Conservation (phyloP, 1,140 invertebrate genomes). For the Triops longicaudatus region DNA sequence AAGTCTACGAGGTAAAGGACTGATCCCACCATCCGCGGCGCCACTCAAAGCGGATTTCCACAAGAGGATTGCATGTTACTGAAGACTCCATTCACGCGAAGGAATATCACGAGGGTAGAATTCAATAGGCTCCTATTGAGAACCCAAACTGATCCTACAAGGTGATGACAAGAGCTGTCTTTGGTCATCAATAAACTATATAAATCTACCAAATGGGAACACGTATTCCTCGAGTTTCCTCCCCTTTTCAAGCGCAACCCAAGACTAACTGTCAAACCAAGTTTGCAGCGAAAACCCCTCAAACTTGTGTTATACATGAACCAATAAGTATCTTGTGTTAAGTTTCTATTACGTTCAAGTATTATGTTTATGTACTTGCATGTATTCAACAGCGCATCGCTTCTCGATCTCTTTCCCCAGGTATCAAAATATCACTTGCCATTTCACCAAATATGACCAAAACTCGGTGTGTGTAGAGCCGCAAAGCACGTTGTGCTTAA, state of each 20-base stretch:
- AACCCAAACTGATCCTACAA: constrained; percentile 1
- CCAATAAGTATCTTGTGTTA: no score
- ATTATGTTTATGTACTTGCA: no score
- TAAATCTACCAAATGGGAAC: not conserved
- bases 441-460: no score
- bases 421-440: no score
- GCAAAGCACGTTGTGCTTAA: no score
- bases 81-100: not conserved
- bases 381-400: no score
- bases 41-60: constrained; percentile 10
- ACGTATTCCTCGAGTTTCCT: not conserved
- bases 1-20: constrained; percentile 2
- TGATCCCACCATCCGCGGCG: not conserved
- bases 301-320: no score
- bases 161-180: constrained; percentile 14
- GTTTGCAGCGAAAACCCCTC: no score
- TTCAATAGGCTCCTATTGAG: not conserved
- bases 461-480: no score
- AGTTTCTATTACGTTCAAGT: no score
- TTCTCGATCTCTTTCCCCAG: no score
- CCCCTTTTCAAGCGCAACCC: not conserved
- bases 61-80: not conserved
- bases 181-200: not conserved
- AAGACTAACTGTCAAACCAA: no score
- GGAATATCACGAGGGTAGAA: not conserved